A percentile compares a stretch with the other conserved stretches of the same genome.
phyloP scores from a whole-genome alignment of 2,888 invertebrate species.

The Dusona sp. region DNA sequence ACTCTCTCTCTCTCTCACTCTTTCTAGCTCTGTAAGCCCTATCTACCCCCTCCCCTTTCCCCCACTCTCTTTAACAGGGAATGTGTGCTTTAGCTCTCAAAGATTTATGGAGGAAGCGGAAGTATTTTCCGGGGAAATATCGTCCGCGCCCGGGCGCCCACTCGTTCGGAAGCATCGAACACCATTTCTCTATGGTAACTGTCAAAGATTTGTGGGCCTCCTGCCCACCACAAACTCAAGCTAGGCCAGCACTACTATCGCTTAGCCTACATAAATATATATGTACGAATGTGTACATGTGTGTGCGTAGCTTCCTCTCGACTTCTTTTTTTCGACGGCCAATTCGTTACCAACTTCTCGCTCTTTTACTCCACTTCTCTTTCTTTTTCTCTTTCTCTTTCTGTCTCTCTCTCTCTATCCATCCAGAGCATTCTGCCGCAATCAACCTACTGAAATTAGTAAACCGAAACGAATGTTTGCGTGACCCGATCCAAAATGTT shows the following conservation, averaged over 20 bases:
- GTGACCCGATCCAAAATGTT: conserved; percentile 56
- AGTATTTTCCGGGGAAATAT: conserved; percentile 81
- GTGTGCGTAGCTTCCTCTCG: conserved; percentile 29
- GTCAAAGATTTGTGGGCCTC: conserved; percentile 78
- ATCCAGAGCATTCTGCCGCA: conserved; percentile 19
- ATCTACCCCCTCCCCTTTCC: conserved; percentile 61
- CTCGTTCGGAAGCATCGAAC: conserved; percentile 81
- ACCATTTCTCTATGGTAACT: conserved; percentile 75
- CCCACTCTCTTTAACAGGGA: conserved; percentile 54
- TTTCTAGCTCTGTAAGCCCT: conserved; percentile 66
- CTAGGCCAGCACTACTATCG: conserved; percentile 26
- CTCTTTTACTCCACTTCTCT: conserved; percentile 43
- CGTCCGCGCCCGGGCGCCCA: conserved; percentile 73
- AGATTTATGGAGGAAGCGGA: conserved; percentile 81
- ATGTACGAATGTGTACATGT: conserved; percentile 2
- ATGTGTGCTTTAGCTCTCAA: conserved; percentile 72
- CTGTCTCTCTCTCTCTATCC: not conserved
- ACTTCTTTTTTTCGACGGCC: conserved; percentile 70
- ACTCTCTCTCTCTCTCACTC: conserved; percentile 70
- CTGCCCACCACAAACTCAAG: conserved; percentile 47
- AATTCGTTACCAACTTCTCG: conserved; percentile 68
- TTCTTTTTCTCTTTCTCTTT: not conserved
- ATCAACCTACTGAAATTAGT: conserved; percentile 46
- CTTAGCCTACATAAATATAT: conserved; percentile 8
- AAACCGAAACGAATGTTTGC: conserved; percentile 56